Percentiles rank a stretch among this genome's conserved stretches.
These are phyloP conservation scores for Pseudomyrmex dendroicus DNA, from an alignment of 1,140 invertebrate species.

Conservation along the genomic window DNA sequence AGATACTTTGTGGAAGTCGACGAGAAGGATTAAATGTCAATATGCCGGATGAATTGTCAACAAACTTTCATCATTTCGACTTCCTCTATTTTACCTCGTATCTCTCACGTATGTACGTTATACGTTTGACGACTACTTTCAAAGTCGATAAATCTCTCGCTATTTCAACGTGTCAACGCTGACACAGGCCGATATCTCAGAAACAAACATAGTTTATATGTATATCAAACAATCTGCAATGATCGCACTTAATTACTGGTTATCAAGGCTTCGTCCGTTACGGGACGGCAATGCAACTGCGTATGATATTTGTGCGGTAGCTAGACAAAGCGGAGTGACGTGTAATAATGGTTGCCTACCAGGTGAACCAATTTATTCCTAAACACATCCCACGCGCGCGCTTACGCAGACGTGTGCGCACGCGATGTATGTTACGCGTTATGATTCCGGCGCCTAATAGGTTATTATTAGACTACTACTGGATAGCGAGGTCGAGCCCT, in stretches of 20 bases:
- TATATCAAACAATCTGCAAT: slow-evolving; percentile 12
- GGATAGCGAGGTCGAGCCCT: slow-evolving; percentile 38
- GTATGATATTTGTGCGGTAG: not conserved
- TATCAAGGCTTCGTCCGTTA: slow-evolving; percentile 3
- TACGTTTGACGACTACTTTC: slow-evolving; percentile 19
- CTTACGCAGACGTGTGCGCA: slow-evolving; percentile 59
- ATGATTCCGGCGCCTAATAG: slow-evolving; percentile 48
- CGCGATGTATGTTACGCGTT: slow-evolving; percentile 47
- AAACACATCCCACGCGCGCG: slow-evolving; percentile 30
- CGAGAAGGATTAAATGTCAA: not conserved
- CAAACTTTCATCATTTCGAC: slow-evolving; percentile 29
- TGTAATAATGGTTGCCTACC: slow-evolving; percentile 45
- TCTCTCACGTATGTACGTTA: not conserved
- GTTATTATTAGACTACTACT: slow-evolving; percentile 73
- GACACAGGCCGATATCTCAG: not conserved
- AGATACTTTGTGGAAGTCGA: no score
- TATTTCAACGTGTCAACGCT: slow-evolving; percentile 18
- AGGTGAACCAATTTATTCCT: slow-evolving; percentile 60
- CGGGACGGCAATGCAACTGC: slow-evolving; percentile 1
- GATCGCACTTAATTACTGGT: slow-evolving; percentile 36
- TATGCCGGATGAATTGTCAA: slow-evolving; percentile 35
- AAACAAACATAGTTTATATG: slow-evolving; percentile 17
- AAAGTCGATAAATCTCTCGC: slow-evolving; percentile 24
- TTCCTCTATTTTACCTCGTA: not conserved
- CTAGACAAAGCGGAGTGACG: slow-evolving; percentile 21